phyloP scores from a whole-genome alignment of 2,113 vertebrate genomes.

The Nannobrachium achirus region DNA sequence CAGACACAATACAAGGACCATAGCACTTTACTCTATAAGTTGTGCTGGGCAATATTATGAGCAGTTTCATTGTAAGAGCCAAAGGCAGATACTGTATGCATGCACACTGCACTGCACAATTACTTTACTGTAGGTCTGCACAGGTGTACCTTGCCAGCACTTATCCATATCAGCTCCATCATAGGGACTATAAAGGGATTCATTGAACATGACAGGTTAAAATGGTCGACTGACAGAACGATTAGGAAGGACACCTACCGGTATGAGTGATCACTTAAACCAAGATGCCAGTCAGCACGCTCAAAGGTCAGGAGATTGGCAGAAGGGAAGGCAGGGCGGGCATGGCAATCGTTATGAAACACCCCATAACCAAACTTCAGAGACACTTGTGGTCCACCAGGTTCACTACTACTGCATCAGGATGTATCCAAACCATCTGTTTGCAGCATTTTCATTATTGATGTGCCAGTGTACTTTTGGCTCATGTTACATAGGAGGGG shows the following conservation, averaged over 20 bases:
- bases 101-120: too few species aligned
- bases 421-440: constrained; percentile 58
- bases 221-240: constrained; percentile 53
- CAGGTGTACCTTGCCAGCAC: too few species aligned
- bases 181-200: constrained; percentile 39
- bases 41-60: too few species aligned
- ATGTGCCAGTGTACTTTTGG: constrained; percentile 55
- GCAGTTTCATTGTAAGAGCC: too few species aligned
- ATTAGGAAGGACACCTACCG: constrained; percentile 51
- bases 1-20: too few species aligned
- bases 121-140: too few species aligned
- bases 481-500: constrained; percentile 30
- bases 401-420: constrained; percentile 36
- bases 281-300: constrained; percentile 31
- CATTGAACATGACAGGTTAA: constrained; percentile 64
- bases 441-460: constrained; percentile 71
- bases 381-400: constrained; percentile 15
- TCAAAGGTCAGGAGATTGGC: constrained; percentile 25
- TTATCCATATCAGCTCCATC: constrained; percentile 52
- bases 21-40: too few species aligned
- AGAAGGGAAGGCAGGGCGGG: constrained; percentile 14
- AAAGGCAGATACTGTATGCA: too few species aligned
- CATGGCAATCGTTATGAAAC: constrained; percentile 31
- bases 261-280: constrained; percentile 53
- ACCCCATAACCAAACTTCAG: not conserved